Base-by-base conservation (phyloP, 2,888 invertebrate species). In the Tromatobia lineatoria region DNA sequence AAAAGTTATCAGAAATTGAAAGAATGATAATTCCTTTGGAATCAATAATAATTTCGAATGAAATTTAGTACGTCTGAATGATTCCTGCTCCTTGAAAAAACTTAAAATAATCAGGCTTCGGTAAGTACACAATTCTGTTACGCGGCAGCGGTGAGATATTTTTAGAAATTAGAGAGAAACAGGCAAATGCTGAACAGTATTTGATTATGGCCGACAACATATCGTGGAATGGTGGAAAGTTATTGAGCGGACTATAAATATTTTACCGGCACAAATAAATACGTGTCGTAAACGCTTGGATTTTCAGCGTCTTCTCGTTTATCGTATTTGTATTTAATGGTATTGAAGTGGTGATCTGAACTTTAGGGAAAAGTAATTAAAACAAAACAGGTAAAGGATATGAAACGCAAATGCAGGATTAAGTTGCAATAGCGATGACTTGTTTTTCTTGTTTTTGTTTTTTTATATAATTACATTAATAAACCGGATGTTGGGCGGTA, bases 221-320 rank as follows among this genome's bases (percentile, higher is more conserved):
- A 2, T 42, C 11, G 45, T 45, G 13, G 50, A 50, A 18, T 7
- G 20, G 10, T 25, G n/a, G 6, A n/a, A 18, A n/a, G 18, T 50
- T n/a, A 50, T 50, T 15, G 1, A 29, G 29, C 59, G 59, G 15
- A 29, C 4, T 25, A 25, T 29, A 0, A 11, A 10, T 11, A 25
- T 4, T 11, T 13, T 13, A 10, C 54, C 13, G n/a, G 13, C 11
- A 10, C 25, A 13, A 57, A 57, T 1, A 25, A 57, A 57, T 3
- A 23, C 23, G 11, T 23, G 8, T 54, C 23, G 59, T 59, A 8
- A 10, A 4, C n/a, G n/a, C n/a, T 18, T 88, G 89, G 82, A 69
- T 87, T 82, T 64, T 88, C 83, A 66, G 47, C 70, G 75, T 52
- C 66, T 81, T 82, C 84, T 57, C 34, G 25, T 0, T 42, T 61